These are phyloP conservation scores for Rousettus leschenaultii DNA, from an alignment of 2,113 vertebrate species.

Conservation along the genomic window DNA sequence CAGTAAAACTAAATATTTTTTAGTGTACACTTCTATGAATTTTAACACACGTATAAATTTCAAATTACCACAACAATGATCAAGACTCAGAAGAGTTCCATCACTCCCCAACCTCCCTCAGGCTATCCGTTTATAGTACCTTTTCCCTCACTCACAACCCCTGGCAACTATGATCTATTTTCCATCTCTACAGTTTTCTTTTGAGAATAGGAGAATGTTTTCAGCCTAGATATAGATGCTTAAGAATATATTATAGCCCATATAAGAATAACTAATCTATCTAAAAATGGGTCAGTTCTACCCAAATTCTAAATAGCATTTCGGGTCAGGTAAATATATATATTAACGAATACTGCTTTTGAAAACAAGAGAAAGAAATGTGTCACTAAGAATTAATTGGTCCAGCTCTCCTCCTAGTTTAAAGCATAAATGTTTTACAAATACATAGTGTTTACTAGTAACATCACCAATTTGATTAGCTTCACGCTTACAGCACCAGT, in stretches of 20 bases:
- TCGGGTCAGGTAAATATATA: background rate
- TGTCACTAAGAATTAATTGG: background rate
- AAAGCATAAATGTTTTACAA: background rate
- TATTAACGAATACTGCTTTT: background rate
- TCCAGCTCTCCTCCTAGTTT: background rate
- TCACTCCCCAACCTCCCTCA: background rate
- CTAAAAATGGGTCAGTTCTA: background rate
- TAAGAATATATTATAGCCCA: background rate
- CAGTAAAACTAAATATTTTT: background rate
- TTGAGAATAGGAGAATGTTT: background rate
- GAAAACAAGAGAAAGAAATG: background rate
- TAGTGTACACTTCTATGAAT: background rate
- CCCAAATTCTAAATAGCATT: background rate
- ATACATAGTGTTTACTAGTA: background rate
- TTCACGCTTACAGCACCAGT: background rate
- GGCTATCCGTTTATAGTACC: background rate
- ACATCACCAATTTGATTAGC: background rate
- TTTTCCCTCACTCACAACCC: background rate
- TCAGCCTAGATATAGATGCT: background rate
- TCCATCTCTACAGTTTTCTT: background rate
- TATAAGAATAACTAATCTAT: background rate
- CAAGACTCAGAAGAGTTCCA: background rate
- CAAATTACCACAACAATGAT: background rate
- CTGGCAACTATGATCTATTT: background rate
- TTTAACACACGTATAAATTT: background rate